Base-by-base conservation (phyloP, 2,888 invertebrate species). In the Phengaris arion region DNA sequence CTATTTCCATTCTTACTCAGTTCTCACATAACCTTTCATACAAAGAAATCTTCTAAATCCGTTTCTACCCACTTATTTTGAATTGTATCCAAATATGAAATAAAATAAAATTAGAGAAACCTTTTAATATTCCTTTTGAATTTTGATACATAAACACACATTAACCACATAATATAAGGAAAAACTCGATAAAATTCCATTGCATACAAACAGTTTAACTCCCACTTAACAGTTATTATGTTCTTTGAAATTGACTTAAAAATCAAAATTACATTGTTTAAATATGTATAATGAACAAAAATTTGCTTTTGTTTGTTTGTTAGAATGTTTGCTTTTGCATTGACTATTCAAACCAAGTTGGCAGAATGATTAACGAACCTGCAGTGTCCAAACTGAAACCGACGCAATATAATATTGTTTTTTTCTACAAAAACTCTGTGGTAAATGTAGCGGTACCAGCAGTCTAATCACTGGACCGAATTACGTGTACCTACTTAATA, bases 141-240 rank as follows among this genome's bases (percentile, higher is more conserved):
- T 68, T 68, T 48, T 48, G 15, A 69, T 9, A 15, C 48, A n/a
- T 48, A 69, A 69, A 48, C n/a, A 2, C 48, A 48, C 64, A 6
- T 64, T 64, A 12, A 64, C 35, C 64, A 45, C 35, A 12, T 7
- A 8, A 48, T 7, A 55, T 48, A 48, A 48, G 69, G 69, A 69
- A 48, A 69, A 69, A n/a, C 46, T 69, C 3, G 22, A 48, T 48
- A 48, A 69, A 48, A 48, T 69, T 69, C 69, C 46, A 48, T 69
- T 69, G 48, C 46, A 48, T 6, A 69, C 69, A 64, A 64, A 64
- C 64, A 64, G n/a, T n/a, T 69, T 68, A 68, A 46, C 15, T 64
- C 46, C 13, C 22, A 69, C 15, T 64, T 35, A 69, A 69, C 69
- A 48, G 68, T 69, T 48, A 69, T 69, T 69, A 69, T 48, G n/a